Evolutionary conservation across 2,888 invertebrate species (phyloP).

Genomic region (Phyllotreta cruciferae): DNA sequence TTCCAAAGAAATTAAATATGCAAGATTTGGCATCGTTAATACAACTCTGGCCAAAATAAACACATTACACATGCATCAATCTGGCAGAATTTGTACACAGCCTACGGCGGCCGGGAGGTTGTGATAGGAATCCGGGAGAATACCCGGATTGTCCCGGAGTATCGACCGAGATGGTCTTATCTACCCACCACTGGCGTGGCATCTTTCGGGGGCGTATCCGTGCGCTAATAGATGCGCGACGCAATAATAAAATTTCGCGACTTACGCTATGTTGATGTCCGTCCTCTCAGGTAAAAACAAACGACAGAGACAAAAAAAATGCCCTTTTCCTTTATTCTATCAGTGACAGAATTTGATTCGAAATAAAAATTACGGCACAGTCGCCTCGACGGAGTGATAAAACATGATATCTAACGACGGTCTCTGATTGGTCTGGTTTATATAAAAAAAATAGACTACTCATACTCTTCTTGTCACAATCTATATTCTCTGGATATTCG

Average conservation of each 20-base stretch:
- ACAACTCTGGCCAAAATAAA: constrained; percentile 48
- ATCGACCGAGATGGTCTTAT: constrained; percentile 58
- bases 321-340: constrained; percentile 46
- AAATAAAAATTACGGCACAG: constrained; percentile 59
- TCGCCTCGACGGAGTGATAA: constrained; percentile 60
- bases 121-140: constrained; percentile 52
- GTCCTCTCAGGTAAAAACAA: constrained; percentile 42
- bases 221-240: constrained; percentile 54
- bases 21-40: constrained; percentile 4
- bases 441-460: constrained; percentile 55
- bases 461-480: constrained; percentile 56
- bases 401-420: constrained; percentile 60
- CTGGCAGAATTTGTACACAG: constrained; percentile 49
- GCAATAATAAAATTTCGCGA: constrained; percentile 50
- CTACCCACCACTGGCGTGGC: constrained; percentile 56
- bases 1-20: constrained; percentile 5
- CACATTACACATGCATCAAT: constrained; percentile 57
- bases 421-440: constrained; percentile 58
- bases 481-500: constrained; percentile 48
- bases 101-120: constrained; percentile 38
- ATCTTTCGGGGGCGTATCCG: constrained; percentile 49
- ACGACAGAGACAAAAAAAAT: constrained; percentile 46
- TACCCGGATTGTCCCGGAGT: constrained; percentile 54
- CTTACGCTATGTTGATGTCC: constrained; percentile 46
- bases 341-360: constrained; percentile 51